A percentile compares a stretch with the other conserved stretches of the same genome.
Evolutionary conservation across 2,888 invertebrate species (phyloP).

Genomic region (Blera fallax): DNA sequence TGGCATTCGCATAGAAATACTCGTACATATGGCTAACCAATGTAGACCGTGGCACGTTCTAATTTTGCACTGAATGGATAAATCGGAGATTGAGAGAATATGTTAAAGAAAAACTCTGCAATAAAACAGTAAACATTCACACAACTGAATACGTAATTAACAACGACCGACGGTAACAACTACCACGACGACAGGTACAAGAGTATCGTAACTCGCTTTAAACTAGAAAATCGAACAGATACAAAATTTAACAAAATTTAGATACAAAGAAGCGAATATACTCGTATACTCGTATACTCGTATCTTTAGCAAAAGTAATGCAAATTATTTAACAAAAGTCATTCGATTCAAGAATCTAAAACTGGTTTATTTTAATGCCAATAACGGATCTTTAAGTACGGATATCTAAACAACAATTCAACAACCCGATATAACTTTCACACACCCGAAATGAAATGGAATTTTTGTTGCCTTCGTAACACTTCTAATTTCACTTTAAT

Average conservation of each 20-base stretch:
- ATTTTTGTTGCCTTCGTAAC: conserved; percentile 48
- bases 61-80: conserved; percentile 48
- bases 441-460: conserved; percentile 58
- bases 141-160: conserved; percentile 58
- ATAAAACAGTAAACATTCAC: conserved; percentile 65
- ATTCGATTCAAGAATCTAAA: neutral
- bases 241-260: neutral
- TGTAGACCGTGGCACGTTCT: conserved; percentile 44
- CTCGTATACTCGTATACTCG: no score
- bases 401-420: neutral
- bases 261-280: conserved; percentile 3
- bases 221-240: conserved; percentile 5
- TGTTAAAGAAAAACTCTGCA: conserved; percentile 25
- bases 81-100: conserved; percentile 35
- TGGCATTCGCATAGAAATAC: conserved; percentile 50
- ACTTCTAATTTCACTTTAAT: conserved; percentile 70
- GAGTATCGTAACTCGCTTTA: neutral
- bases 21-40: conserved; percentile 40
- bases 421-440: conserved; percentile 56
- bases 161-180: conserved; percentile 1
- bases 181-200: conserved; percentile 25
- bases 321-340: no score
- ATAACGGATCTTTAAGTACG: conserved; percentile 30
- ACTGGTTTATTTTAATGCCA: conserved; percentile 16
- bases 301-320: neutral